Conservation (phyloP, 2,888 invertebrate species). For the Xanthorhoe spadicearia region DNA sequence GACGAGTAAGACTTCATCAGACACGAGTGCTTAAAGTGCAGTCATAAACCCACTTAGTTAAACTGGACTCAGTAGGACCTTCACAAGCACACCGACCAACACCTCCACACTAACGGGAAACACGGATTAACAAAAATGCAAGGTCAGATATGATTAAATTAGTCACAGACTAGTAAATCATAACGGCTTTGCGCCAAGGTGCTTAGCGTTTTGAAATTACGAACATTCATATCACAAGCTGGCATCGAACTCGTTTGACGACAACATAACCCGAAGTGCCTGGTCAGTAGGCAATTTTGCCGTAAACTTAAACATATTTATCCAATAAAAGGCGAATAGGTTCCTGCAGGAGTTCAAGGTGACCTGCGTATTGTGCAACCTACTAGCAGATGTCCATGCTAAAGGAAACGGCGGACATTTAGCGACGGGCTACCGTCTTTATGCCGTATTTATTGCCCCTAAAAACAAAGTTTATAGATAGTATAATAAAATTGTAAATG, state of each 20-base stretch:
- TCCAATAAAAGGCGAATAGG: constrained; percentile 1
- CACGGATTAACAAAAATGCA: constrained; percentile 26
- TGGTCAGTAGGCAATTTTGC: not conserved
- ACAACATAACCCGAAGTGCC: not conserved
- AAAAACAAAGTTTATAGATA: not conserved
- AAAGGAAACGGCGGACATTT: not conserved
- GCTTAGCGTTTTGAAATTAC: constrained; percentile 22
- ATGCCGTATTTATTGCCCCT: not conserved
- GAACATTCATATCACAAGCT: not conserved
- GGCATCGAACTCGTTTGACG: constrained; percentile 1
- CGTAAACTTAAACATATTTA: not conserved
- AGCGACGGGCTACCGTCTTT: not conserved
- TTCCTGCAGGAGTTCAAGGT: constrained; percentile 1
- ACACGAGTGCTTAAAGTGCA: not conserved
- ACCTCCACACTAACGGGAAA: constrained; percentile 25
- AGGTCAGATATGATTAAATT: constrained; percentile 35
- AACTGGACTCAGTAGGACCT: constrained; percentile 17
- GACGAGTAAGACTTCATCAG: not conserved
- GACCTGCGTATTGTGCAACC: not conserved
- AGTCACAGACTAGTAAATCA: constrained; percentile 38
- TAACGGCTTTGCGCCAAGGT: constrained; percentile 28
- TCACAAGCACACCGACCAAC: constrained; percentile 6
- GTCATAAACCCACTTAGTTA: not conserved
- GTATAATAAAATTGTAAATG: no score
- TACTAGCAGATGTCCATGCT: not conserved